Evolutionary conservation across 2,113 vertebrate species (phyloP).

Genomic region (Lynx canadensis): DNA sequence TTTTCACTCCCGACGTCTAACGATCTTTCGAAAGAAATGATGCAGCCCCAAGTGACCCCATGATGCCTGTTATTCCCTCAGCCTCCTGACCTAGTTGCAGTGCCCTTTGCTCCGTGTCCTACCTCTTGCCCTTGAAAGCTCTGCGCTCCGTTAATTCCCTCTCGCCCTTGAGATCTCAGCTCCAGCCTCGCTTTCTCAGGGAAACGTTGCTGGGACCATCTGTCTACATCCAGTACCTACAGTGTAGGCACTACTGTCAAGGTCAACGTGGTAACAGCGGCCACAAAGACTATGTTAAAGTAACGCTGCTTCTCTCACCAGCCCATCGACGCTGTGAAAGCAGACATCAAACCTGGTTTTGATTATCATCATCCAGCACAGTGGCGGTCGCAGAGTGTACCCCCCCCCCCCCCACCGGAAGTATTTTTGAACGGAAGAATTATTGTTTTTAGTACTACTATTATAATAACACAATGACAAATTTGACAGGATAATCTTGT

Average conservation of each 20-base stretch:
- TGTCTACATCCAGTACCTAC: not conserved
- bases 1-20: not conserved
- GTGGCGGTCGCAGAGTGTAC: not conserved
- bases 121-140: not conserved
- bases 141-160: not conserved
- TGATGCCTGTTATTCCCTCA: not conserved
- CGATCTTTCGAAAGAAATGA: not conserved
- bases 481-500: not conserved
- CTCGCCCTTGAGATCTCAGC: not conserved
- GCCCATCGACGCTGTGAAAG: not conserved
- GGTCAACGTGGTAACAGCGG: not conserved
- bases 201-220: not conserved
- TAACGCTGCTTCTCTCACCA: not conserved
- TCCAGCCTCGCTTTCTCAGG: not conserved
- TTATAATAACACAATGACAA: not conserved
- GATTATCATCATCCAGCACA: not conserved
- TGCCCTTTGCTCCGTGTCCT: not conserved
- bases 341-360: not conserved
- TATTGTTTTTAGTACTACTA: not conserved
- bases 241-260: fast-evolving
- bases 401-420: not conserved
- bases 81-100: not conserved
- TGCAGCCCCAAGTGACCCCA: not conserved
- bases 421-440: not conserved
- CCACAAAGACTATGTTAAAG: not conserved